Conservation (phyloP, 37 sponge, comb jelly and placozoan genomes). For the Mnemiopsis leidyi region DNA sequence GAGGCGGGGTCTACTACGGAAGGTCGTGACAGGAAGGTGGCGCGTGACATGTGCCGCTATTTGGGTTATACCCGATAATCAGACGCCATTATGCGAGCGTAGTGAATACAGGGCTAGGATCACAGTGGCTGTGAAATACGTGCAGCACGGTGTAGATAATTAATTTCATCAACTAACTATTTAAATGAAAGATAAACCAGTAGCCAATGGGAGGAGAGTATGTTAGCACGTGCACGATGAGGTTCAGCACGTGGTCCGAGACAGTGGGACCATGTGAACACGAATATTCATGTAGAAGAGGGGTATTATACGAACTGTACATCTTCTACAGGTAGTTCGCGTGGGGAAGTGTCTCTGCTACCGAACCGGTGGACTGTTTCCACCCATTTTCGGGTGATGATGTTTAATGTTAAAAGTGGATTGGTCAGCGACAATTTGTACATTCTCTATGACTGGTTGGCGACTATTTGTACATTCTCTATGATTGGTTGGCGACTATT, state of each 20-base stretch:
- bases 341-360: too few species aligned
- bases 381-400: too few species aligned
- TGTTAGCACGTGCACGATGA: neutral
- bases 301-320: neutral
- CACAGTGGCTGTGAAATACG: neutral
- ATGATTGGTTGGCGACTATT: too few species aligned
- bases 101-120: too few species aligned
- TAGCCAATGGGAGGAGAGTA: neutral
- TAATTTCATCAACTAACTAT: neutral
- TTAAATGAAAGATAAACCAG: neutral
- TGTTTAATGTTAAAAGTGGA: too few species aligned
- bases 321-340: too few species aligned
- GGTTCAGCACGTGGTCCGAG: neutral
- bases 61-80: neutral
- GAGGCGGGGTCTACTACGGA: neutral
- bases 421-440: too few species aligned
- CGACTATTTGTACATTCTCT: too few species aligned
- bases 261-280: too few species aligned
- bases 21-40: neutral
- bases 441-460: too few species aligned
- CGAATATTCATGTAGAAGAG: neutral
- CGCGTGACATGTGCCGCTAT: neutral
- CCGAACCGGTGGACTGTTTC: too few species aligned
- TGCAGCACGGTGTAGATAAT: neutral
- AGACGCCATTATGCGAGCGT: neutral